A percentile compares a stretch with the other conserved stretches of the same genome.
Evolutionary conservation across 2,797 vertebrate genomes (phyloP).

Genomic region (Octomys mimax): DNA sequence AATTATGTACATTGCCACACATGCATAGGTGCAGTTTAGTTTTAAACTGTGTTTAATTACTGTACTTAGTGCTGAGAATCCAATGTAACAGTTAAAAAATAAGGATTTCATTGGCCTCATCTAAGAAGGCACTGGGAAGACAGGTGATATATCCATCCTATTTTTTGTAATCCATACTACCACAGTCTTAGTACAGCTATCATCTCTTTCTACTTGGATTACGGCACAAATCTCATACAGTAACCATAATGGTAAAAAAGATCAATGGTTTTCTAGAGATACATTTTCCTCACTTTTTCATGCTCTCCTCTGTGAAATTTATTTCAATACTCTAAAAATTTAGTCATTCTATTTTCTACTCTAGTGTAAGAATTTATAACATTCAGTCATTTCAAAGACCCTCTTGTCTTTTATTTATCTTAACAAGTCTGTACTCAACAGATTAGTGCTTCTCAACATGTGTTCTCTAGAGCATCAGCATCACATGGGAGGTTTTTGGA

Average conservation of each 20-base stretch:
- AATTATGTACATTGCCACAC: conserved; percentile 38
- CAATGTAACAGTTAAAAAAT: conserved; percentile 57
- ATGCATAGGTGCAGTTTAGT: conserved; percentile 42
- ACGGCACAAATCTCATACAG: conserved; percentile 1
- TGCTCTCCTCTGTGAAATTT: not conserved
- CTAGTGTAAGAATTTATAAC: not conserved
- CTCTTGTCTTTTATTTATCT: conserved; percentile 4
- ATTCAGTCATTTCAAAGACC: not conserved
- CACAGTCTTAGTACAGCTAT: not conserved
- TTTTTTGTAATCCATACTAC: not conserved
- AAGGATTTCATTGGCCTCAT: conserved; percentile 22
- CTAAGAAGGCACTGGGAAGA: not conserved
- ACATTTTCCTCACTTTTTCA: not conserved
- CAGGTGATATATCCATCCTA: not conserved
- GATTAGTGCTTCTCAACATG: not conserved
- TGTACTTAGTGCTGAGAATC: conserved; percentile 23
- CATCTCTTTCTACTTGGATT: conserved; percentile 21
- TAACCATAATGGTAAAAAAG: not conserved
- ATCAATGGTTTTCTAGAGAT: not conserved
- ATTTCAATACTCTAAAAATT: not conserved
- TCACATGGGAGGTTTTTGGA: not conserved
- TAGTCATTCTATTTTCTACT: not conserved
- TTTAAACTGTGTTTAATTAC: conserved; percentile 44
- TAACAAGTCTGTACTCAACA: not conserved
- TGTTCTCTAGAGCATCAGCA: not conserved